These are phyloP conservation scores for Agrochola macilenta DNA, from an alignment of 2,888 invertebrate genomes.

Conservation along the genomic window DNA sequence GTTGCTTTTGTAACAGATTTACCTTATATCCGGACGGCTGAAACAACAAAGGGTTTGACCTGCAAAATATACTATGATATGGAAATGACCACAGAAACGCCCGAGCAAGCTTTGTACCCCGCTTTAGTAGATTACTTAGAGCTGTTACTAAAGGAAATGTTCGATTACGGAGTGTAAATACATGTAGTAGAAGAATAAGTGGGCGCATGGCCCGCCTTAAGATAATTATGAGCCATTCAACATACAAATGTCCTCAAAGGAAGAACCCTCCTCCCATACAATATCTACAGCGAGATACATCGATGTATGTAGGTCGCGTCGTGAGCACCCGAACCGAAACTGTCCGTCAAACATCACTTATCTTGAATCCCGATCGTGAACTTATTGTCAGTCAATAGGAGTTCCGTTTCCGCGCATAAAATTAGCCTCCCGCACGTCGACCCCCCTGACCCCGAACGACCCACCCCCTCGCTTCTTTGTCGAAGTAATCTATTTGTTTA, in stretches of 20 bases:
- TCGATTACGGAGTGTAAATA: background rate
- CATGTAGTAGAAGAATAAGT: background rate
- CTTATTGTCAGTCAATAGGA: conserved; percentile 54
- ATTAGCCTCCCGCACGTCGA: conserved; percentile 38
- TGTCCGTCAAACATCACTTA: conserved; percentile 48
- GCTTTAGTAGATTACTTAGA: background rate
- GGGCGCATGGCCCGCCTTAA: background rate
- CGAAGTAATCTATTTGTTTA: conserved; percentile 33
- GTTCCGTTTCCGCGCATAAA: conserved; percentile 59
- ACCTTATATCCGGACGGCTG: background rate
- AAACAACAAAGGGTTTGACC: background rate
- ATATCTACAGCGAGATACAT: background rate
- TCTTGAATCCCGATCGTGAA: conserved; percentile 49
- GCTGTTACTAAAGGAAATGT: background rate
- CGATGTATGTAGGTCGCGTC: conserved; percentile 4
- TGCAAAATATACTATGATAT: background rate
- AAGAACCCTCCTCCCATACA: background rate
- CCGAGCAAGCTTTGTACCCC: background rate
- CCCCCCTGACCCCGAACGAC: background rate
- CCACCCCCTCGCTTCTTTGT: background rate
- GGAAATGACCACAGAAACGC: background rate
- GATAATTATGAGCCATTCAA: conserved; percentile 1
- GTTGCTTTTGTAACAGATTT: background rate
- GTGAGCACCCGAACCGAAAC: conserved; percentile 10
- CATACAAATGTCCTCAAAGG: conserved; percentile 3